Conservation (phyloP, 2,888 invertebrate species). For the Portevinia maculata region DNA sequence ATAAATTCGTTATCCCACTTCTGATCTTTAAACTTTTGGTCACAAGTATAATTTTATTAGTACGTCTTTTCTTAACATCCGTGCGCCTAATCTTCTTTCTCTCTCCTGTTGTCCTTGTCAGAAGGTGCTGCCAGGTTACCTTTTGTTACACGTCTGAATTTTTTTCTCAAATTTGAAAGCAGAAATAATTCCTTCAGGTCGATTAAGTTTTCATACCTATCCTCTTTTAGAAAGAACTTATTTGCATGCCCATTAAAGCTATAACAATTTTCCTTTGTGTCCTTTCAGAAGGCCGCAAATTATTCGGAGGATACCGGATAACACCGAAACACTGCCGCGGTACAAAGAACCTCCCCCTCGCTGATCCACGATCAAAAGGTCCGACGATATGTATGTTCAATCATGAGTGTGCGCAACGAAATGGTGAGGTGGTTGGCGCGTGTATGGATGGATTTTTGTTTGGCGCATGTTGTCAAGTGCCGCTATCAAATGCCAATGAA, state of each 20-base stretch:
- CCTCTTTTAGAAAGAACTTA: too few species aligned
- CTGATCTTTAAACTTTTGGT: too few species aligned
- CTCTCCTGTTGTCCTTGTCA: too few species aligned
- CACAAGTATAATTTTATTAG: too few species aligned
- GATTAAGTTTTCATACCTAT: too few species aligned
- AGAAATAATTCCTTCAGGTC: too few species aligned
- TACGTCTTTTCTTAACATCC: too few species aligned
- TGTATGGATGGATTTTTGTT: conserved; percentile 93
- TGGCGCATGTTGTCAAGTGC: conserved; percentile 94
- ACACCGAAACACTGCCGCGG: conserved; percentile 92
- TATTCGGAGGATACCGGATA: conserved; percentile 94
- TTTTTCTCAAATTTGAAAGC: too few species aligned
- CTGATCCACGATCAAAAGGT: conserved; percentile 85
- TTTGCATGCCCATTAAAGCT: neutral
- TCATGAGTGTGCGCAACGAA: conserved; percentile 91
- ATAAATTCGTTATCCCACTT: too few species aligned
- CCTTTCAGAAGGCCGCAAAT: conserved; percentile 85
- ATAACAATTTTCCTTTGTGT: conserved; percentile 4
- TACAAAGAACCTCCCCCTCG: conserved; percentile 85
- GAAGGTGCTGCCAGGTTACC: too few species aligned
- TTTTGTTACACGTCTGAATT: too few species aligned
- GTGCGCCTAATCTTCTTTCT: too few species aligned
- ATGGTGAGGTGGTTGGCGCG: conserved; percentile 93
- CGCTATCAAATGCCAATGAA: conserved; percentile 83
- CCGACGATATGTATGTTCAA: conserved; percentile 96